phyloP scores from a whole-genome alignment of 2,888 invertebrate genomes.

The Cynaeus angustus region DNA sequence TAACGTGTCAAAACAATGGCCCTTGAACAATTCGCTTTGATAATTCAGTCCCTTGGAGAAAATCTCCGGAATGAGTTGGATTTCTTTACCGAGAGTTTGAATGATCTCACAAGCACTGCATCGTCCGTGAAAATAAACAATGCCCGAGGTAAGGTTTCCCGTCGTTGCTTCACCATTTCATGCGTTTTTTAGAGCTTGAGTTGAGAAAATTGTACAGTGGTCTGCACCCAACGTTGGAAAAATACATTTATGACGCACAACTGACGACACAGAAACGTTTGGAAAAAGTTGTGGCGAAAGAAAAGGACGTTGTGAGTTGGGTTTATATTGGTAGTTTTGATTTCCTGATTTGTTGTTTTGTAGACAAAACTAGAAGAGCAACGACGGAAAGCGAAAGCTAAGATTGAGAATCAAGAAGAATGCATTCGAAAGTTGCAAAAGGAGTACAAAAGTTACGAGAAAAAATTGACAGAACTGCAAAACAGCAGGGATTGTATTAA shows the following conservation, averaged over 20 bases:
- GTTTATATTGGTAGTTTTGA: too few species aligned
- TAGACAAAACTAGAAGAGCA: background rate
- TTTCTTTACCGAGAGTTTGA: background rate
- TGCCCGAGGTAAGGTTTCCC: background rate
- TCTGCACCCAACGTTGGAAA: too few species aligned
- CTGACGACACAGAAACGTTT: too few species aligned
- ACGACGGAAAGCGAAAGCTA: background rate
- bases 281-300: too few species aligned
- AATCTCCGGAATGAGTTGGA: too few species aligned
- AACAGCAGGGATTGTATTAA: constrained; percentile 5
- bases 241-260: too few species aligned
- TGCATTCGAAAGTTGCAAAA: background rate
- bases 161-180: background rate
- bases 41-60: too few species aligned
- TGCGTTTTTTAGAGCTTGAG: background rate
- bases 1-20: too few species aligned
- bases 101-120: background rate
- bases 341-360: too few species aligned
- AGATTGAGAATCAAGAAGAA: background rate
- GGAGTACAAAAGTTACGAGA: constrained; percentile 16
- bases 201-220: background rate
- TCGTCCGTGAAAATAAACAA: background rate
- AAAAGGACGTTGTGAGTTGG: too few species aligned
- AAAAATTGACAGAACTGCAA: constrained; percentile 7
- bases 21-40: too few species aligned